phyloP scores from a whole-genome alignment of 1,140 invertebrate genomes.

The Drosophila kurseongensis region DNA sequence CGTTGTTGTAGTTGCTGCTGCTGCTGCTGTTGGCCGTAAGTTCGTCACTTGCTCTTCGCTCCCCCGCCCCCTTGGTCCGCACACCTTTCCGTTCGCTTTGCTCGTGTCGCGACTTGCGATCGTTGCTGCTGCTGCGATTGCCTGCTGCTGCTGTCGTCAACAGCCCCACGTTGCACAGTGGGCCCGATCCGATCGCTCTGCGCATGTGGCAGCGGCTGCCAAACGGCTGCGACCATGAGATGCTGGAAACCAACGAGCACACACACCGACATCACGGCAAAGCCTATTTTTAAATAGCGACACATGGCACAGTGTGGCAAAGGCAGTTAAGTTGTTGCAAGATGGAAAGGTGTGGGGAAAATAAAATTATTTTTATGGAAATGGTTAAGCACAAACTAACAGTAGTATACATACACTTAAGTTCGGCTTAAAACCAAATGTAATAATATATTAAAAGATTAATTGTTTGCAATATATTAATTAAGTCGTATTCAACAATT shows the following conservation, averaged over 20 bases:
- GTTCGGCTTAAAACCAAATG: too few relatives aligned
- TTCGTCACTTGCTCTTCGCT: constrained; percentile 75
- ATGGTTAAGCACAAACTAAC: neutral
- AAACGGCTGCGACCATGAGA: constrained; percentile 49
- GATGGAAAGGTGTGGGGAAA: neutral
- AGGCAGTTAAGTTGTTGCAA: constrained; percentile 16
- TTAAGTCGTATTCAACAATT: too few relatives aligned
- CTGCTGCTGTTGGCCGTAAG: constrained; percentile 76
- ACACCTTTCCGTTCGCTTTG: constrained; percentile 68
- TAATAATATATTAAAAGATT: neutral
- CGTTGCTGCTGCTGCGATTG: constrained; percentile 50
- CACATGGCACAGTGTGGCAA: constrained; percentile 29
- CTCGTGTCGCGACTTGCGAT: constrained; percentile 70
- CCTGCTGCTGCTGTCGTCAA: constrained; percentile 65
- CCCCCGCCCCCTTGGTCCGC: constrained; percentile 38
- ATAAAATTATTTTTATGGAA: too few relatives aligned
- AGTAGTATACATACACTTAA: too few relatives aligned
- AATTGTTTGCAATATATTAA: neutral
- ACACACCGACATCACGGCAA: constrained; percentile 18
- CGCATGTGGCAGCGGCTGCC: constrained; percentile 70
- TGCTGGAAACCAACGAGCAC: constrained; percentile 33
- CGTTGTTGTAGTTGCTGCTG: constrained; percentile 55
- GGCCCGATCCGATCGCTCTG: constrained; percentile 46
- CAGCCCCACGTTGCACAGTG: constrained; percentile 80
- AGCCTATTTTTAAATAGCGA: constrained; percentile 41